Conservation (phyloP, 1,140 invertebrate species). For the Sesamia nonagrioides region DNA sequence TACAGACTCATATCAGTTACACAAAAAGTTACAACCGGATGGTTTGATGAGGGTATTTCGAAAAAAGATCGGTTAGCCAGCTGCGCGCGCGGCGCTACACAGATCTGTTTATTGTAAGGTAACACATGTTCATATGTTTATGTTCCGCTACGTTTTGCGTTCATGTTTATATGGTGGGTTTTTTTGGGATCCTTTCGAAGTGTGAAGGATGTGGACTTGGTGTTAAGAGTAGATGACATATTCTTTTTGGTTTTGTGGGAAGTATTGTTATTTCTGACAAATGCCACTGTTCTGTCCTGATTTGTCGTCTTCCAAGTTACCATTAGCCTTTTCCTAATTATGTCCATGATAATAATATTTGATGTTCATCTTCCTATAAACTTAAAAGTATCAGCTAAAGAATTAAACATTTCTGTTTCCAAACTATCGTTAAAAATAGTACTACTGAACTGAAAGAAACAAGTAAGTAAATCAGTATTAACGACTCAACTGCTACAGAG, state of each 20-base stretch:
- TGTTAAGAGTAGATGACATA: neutral
- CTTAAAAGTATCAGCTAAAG: too few relatives aligned
- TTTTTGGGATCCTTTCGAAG: constrained; percentile 18
- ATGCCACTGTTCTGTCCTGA: neutral
- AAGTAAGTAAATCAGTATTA: constrained; percentile 16
- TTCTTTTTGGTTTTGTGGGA: neutral
- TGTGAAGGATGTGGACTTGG: neutral
- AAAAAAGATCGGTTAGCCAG: constrained; percentile 44
- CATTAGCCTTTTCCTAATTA: too few relatives aligned
- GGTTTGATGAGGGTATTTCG: constrained; percentile 25
- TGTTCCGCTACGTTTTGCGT: constrained; percentile 20
- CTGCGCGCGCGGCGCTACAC: constrained; percentile 65
- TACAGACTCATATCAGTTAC: constrained; percentile 4
- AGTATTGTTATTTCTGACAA: neutral
- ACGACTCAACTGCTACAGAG: constrained; percentile 20
- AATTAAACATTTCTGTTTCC: too few relatives aligned
- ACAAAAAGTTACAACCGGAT: constrained; percentile 28
- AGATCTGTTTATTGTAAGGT: constrained; percentile 72
- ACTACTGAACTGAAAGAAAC: neutral
- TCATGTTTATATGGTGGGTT: constrained; percentile 21
- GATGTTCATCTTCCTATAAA: too few relatives aligned
- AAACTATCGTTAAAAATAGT: neutral
- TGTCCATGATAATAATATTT: too few relatives aligned
- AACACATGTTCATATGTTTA: constrained; percentile 56
- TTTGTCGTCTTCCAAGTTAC: neutral